A percentile compares a stretch with the other conserved stretches of the same genome.
Evolutionary conservation across 1,140 invertebrate species (phyloP).

Genomic region (Pentalonia nigronervosa): DNA sequence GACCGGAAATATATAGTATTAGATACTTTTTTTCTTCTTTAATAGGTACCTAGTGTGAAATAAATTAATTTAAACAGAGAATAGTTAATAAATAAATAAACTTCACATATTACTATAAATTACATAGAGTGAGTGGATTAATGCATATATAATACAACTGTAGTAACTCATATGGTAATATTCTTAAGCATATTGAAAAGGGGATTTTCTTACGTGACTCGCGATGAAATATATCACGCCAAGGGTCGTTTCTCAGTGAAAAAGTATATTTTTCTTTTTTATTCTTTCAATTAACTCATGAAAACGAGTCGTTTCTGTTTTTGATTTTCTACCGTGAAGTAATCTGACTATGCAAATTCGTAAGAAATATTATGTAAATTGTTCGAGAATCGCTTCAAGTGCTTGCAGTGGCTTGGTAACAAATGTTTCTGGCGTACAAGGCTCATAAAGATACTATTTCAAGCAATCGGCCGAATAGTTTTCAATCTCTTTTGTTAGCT

Average conservation of each 20-base stretch:
- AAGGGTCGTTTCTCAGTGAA: not conserved
- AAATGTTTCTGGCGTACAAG: constrained; percentile 3
- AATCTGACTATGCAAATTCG: constrained; percentile 24
- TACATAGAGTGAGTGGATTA: not conserved
- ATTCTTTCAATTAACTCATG: constrained; percentile 30
- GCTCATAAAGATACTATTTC: constrained; percentile 42
- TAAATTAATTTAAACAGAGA: not conserved
- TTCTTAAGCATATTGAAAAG: constrained; percentile 7
- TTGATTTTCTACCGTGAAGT: constrained; percentile 23
- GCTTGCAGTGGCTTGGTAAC: not conserved
- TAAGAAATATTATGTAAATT: constrained; percentile 55
- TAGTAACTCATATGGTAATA: not conserved
- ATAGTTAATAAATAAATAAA: not conserved
- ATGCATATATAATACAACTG: not conserved
- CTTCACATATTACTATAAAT: not conserved
- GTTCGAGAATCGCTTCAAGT: constrained; percentile 35
- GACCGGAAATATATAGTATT: not conserved
- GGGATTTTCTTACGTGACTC: not conserved
- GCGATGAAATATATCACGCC: not conserved
- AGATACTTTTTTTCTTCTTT: not conserved
- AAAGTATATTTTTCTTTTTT: not conserved
- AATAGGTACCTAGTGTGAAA: too few relatives aligned
- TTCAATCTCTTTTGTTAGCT: constrained; percentile 41
- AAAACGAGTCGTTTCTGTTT: constrained; percentile 45
- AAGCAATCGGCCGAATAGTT: not conserved